Percentiles rank a stretch among this genome's conserved stretches.
These are phyloP conservation scores for Mesodorylaimus sp. DNA, from an alignment of 2,888 invertebrate species.

Conservation along the genomic window DNA sequence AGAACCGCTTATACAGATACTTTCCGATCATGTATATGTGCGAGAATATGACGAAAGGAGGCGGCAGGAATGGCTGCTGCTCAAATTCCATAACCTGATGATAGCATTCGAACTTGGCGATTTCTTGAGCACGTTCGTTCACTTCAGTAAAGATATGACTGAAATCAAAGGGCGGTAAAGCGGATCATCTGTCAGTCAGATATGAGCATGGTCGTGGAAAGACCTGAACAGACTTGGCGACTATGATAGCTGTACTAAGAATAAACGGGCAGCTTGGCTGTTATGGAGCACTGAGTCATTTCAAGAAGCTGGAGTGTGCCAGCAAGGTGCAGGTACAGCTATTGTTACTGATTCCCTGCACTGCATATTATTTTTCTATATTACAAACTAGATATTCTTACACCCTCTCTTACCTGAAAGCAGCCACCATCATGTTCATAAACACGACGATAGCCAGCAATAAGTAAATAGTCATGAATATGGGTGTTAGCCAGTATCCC, in stretches of 20 bases:
- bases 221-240: no score
- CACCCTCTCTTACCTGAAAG: constrained; percentile 72
- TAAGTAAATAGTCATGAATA: constrained; percentile 84
- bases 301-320: no score
- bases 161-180: constrained; percentile 13
- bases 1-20: constrained; percentile 54
- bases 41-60: constrained; percentile 71
- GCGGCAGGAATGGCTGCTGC: constrained; percentile 83
- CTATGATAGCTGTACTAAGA: no score
- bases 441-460: constrained; percentile 88
- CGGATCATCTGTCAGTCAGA: no score
- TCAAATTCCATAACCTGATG: constrained; percentile 90
- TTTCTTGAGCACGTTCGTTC: constrained; percentile 84
- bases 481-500: constrained; percentile 65
- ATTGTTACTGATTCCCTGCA: no score
- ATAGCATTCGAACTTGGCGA: constrained; percentile 98
- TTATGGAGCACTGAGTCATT: no score
- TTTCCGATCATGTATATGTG: constrained; percentile 68
- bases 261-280: no score
- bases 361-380: no score
- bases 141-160: constrained; percentile 47
- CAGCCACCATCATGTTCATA: constrained; percentile 91
- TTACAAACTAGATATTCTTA: no score
- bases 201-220: no score
- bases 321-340: no score